Base-by-base conservation (phyloP, 2,797 vertebrate genomes). In the Catostomus latipinnis region DNA sequence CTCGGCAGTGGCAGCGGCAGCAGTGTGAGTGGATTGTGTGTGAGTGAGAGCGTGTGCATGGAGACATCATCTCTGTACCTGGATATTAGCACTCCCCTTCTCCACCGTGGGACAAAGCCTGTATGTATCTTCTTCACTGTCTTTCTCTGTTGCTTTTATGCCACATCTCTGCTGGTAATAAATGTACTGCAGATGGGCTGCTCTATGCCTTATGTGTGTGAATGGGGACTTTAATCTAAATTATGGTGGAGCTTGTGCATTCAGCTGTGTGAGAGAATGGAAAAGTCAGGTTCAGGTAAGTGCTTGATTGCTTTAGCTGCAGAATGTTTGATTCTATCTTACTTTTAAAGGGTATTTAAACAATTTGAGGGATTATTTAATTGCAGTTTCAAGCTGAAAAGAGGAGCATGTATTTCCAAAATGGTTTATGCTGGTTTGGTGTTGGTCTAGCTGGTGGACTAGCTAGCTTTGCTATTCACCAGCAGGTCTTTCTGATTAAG, bases 11-110 rank as follows among this genome's bases (percentile, higher is more conserved):
- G 65, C 70, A 85, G 87, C 86, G 86, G 86, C 85, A 84, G 78
- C 79, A 81, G 58, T 60, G 52, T 71, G 76, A 68, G 45, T 81
- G 88, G 81, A 13, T 75, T 14, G 75, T 76, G 58, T 66, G 83
- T 34, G 34, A 34, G 34, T 34, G 34, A 34, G 34, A 34, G 34
- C 3, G 34, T 34, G 34, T 34, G 1, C 34, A 34, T 65, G 60
- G 48, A 79, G 52, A 74, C 60, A 71, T 83, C 82, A 87, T 84
- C 79, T 89, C 83, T 81, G 87, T 84, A 87, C 86, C 90, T 92
- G 90, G 91, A 94, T 94, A 92, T 90, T 92, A 83, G 81, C 87
- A 43, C 86, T 90, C 86, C 89, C 92, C 88, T 88, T 92, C 80
- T 91, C 90, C 89, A 84, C 92, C 82, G 87, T 80, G 65, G 93